phyloP scores from a whole-genome alignment of 2,888 invertebrate genomes.

The Metacarcinus magister region DNA sequence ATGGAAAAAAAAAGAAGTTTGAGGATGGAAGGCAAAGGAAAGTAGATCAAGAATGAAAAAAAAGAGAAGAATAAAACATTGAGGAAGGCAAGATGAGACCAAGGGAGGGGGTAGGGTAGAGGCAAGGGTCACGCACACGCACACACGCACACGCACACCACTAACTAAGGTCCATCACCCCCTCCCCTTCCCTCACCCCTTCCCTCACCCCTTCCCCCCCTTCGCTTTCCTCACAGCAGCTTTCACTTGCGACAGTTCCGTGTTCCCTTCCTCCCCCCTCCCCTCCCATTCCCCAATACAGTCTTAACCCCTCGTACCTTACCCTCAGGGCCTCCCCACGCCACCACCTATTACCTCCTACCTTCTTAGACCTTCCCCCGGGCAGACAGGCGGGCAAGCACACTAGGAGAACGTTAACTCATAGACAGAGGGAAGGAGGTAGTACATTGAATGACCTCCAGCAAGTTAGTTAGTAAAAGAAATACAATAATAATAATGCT shows the following conservation, averaged over 20 bases:
- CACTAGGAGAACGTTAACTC: neutral
- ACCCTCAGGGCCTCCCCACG: neutral
- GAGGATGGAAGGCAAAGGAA: neutral
- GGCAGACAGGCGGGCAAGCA: no score
- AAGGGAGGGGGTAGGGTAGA: neutral
- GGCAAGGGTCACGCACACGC: neutral
- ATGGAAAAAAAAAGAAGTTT: no score
- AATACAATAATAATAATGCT: no score
- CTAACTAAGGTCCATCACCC: neutral
- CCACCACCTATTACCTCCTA: neutral
- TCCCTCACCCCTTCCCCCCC: neutral
- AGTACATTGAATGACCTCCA: no score
- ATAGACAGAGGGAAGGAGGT: neutral
- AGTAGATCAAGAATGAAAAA: neutral
- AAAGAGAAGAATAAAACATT: no score
- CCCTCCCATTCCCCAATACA: neutral
- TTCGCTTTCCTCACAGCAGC: neutral
- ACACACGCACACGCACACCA: constrained; percentile 35
- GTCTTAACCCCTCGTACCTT: neutral
- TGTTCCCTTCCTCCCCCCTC: neutral
- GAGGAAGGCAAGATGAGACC: no score
- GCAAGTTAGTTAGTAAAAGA: no score
- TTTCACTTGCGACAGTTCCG: constrained; percentile 12
- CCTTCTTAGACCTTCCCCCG: neutral
- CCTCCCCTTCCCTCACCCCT: neutral